Conservation (phyloP, 1,140 invertebrate species). For the Ridgeia piscesae region DNA sequence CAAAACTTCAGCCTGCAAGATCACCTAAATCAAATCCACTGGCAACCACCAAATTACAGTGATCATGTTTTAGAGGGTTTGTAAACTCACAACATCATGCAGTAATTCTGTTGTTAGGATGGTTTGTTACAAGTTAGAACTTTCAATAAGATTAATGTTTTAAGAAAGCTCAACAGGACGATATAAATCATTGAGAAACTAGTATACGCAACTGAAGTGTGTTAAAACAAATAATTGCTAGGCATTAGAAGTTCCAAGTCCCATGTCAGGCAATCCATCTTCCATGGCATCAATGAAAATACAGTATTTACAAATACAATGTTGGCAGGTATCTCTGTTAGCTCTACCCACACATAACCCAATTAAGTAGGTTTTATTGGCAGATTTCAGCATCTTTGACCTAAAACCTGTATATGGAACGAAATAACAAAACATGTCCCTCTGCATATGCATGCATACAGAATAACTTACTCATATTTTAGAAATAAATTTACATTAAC, state of each 20-base stretch:
- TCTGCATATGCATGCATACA: background rate
- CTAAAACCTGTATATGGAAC: background rate
- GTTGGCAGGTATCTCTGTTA: background rate
- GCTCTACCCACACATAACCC: background rate
- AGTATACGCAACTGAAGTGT: background rate
- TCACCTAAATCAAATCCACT: too few species aligned
- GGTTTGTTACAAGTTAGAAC: background rate
- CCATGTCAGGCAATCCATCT: background rate
- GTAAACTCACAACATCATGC: background rate
- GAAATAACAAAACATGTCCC: background rate
- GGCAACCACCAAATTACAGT: background rate
- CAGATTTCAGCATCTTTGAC: background rate
- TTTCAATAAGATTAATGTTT: background rate
- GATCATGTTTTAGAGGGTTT: background rate
- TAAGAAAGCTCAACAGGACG: background rate
- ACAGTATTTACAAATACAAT: too few species aligned
- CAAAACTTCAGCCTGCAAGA: background rate
- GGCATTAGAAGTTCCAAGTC: background rate
- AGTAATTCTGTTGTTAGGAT: background rate
- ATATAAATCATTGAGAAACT: background rate
- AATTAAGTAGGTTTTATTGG: background rate
- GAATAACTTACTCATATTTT: background rate
- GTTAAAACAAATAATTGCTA: background rate
- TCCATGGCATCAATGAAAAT: too few species aligned
- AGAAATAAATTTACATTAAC: background rate